phyloP scores from a whole-genome alignment of 2,113 vertebrate species.

The Ctenodactylus gundi region DNA sequence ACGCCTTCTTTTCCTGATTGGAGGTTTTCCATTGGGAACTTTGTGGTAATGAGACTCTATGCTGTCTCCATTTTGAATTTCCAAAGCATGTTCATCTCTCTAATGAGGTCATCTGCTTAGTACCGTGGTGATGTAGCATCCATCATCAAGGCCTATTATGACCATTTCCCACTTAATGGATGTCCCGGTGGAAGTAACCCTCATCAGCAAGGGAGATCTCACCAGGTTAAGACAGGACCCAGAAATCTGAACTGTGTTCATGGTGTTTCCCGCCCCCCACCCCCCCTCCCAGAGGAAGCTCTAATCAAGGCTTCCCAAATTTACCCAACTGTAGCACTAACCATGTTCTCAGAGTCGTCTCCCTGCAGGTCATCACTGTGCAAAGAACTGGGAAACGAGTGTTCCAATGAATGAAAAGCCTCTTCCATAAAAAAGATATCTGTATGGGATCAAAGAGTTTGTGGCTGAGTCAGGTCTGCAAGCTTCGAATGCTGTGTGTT shows the following conservation, averaged over 20 bases:
- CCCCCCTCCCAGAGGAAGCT: neutral
- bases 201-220: neutral
- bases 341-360: neutral
- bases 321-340: neutral
- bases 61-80: neutral
- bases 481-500: conserved; percentile 40
- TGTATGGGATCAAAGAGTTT: conserved; percentile 35
- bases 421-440: conserved; percentile 12
- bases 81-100: neutral
- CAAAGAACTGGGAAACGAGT: conserved; percentile 1
- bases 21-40: neutral
- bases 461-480: neutral
- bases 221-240: neutral
- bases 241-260: conserved; percentile 26
- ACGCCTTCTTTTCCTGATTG: neutral
- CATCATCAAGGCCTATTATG: conserved; percentile 49
- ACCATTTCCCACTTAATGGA: conserved; percentile 45
- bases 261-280: no score
- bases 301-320: neutral
- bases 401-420: neutral
- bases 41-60: neutral
- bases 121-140: conserved; percentile 26
- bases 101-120: conserved; percentile 60
- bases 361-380: neutral
- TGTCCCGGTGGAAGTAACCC: neutral